Base-by-base conservation (phyloP, 2,113 vertebrate genomes). In the Hypocryptadius cinnamomeus region DNA sequence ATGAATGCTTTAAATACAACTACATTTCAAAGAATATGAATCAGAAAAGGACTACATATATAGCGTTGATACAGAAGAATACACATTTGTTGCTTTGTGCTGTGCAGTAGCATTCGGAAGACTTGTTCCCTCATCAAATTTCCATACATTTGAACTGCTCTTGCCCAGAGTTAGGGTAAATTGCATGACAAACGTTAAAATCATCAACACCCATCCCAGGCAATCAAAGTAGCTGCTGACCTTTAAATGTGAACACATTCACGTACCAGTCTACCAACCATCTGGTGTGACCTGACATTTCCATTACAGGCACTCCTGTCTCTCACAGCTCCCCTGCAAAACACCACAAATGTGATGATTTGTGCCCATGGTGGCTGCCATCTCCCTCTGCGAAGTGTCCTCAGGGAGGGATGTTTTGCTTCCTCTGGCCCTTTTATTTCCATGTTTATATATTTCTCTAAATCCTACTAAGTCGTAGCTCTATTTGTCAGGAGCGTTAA, bases 1-100 rank as follows among this genome's bases (percentile, higher is more conserved):
- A 87, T 70, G 79, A 96, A 95, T 93, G 71, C 71, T 87, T 92
- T 87, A 94, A 96, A 94, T 93, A 87, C 79, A 95, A 79, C 91
- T 87, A 61, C 63, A 63, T 92, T 89, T 94, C 39, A 54, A 87
- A 93, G 89, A 93, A 91, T 93, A 89, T 92, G 76, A 95, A 93
- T 93, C 82, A 93, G 76, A 44, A 47, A 31, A 92, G 33, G 44
- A 60, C 33, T 74, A 78, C 51, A 63, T 74, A 53, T 56, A 59
- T 74, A 45, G 33, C 40, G 6, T n/a, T 3, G 1, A 50, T 77
- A 72, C 50, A 76, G 78, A 93, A 72, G 60, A 53, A 50, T 37
- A 53, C 31, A 44, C 45, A 50, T 86, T 93, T 77, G 73, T 82
- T 87, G 63, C 74, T 96, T 72, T 94, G 71, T 87, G 60, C 82